phyloP scores from a whole-genome alignment of 2,797 vertebrate species.

The Caiman crocodilus region DNA sequence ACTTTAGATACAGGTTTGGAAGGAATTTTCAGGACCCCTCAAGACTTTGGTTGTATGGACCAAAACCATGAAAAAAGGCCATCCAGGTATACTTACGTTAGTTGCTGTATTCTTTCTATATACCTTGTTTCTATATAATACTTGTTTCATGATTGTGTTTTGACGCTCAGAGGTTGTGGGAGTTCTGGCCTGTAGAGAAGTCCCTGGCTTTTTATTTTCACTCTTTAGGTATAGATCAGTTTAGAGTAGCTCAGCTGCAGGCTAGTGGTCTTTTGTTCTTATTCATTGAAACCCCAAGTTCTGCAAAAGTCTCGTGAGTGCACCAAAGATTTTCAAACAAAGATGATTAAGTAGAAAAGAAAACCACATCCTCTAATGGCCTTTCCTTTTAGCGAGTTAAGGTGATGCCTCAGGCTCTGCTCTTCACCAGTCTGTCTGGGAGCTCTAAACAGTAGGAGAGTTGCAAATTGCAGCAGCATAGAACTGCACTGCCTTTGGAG shows the following conservation, averaged over 20 bases:
- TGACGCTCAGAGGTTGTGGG: not conserved
- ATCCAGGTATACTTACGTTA: not conserved
- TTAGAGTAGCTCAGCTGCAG: not conserved
- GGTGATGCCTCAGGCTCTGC: not conserved
- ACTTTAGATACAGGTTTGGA: not conserved
- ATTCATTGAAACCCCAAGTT: not conserved
- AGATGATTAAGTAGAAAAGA: not conserved
- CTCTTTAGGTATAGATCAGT: not conserved
- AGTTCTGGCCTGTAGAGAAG: not conserved
- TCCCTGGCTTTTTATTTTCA: not conserved
- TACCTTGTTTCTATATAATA: not conserved
- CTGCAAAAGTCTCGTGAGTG: not conserved
- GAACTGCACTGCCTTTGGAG: not conserved
- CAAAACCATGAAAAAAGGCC: rapidly evolving
- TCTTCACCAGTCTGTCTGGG: not conserved
- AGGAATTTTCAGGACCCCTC: not conserved
- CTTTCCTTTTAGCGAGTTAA: not conserved
- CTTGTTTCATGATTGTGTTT: slow-evolving; percentile 6
- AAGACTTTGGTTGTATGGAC: not conserved
- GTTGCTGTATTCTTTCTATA: not conserved
- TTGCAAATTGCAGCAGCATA: not conserved
- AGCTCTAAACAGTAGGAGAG: not conserved
- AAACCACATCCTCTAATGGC: not conserved
- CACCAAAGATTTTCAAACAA: not conserved
- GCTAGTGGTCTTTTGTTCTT: slow-evolving; percentile 6